Conservation (phyloP, 2,888 invertebrate species). For the Ochlodes sylvanus region DNA sequence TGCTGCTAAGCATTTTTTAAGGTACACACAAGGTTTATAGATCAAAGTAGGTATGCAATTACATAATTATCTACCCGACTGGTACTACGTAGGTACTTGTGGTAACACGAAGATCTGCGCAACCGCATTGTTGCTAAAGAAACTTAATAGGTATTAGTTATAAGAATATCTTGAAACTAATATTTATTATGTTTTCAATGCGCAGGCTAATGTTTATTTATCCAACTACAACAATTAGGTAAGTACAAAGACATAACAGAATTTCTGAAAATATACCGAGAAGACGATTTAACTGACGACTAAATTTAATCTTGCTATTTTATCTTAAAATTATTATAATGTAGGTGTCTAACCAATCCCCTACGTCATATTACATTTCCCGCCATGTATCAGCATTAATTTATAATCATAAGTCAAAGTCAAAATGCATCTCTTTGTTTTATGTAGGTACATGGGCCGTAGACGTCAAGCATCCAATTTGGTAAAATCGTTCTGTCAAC, state of each 20-base stretch:
- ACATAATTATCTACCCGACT: constrained; percentile 12
- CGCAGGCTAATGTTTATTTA: neutral
- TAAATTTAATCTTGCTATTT: no score
- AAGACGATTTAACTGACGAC: no score
- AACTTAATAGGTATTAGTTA: constrained; percentile 30
- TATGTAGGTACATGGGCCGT: neutral
- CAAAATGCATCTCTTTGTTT: no score
- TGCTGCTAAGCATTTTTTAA: neutral
- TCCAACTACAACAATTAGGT: no score
- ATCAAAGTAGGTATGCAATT: neutral
- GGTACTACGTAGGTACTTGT: constrained; percentile 5
- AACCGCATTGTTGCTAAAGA: constrained; percentile 29
- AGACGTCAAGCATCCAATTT: constrained; percentile 7
- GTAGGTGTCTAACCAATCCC: no score
- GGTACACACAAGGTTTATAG: neutral
- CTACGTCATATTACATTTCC: no score
- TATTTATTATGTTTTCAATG: constrained; percentile 18
- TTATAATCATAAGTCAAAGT: no score
- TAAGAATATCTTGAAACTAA: constrained; percentile 18
- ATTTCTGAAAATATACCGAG: no score
- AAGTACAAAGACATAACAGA: no score
- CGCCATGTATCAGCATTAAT: no score
- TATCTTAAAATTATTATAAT: no score
- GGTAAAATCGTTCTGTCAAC: neutral
- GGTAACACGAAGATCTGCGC: constrained; percentile 17